A percentile compares a stretch with the other conserved stretches of the same genome.
phyloP scores from a whole-genome alignment of 1,140 invertebrate genomes.

The Drosophila nigrodunni region DNA sequence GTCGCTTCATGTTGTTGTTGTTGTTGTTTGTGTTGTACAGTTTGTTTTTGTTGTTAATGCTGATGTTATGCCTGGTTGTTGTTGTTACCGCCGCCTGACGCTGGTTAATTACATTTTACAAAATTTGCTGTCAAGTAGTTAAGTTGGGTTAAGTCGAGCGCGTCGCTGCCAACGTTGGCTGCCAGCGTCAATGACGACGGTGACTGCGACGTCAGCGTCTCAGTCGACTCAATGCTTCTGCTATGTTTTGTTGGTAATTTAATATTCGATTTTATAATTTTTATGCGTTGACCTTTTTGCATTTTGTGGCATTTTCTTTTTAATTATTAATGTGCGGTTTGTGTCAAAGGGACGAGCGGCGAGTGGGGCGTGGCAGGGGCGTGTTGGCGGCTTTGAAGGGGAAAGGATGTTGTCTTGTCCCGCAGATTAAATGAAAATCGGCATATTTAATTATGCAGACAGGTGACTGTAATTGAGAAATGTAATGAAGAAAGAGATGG shows the following conservation, averaged over 20 bases:
- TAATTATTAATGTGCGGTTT: conserved; percentile 79
- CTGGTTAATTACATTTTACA: conserved; percentile 84
- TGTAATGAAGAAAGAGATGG: conserved; percentile 45
- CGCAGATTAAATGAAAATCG: conserved; percentile 78
- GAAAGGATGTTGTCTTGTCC: conserved; percentile 34
- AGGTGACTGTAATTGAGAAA: conserved; percentile 74
- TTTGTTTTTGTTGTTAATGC: conserved; percentile 54
- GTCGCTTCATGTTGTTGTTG: conserved; percentile 15
- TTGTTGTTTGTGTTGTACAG: conserved; percentile 30
- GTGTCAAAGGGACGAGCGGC: conserved; percentile 19
- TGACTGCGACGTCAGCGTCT: conserved; percentile 3
- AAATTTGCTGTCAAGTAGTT: conserved; percentile 84
- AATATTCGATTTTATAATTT: conserved; percentile 82
- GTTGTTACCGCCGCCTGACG: conserved; percentile 52
- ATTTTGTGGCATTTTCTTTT: conserved; percentile 78
- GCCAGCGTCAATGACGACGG: conserved; percentile 1
- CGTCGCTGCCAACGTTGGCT: conserved; percentile 2
- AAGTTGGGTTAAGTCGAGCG: conserved; percentile 82
- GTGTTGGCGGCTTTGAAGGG: conserved; percentile 4
- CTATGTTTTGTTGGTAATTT: conserved; percentile 67
- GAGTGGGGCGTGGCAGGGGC: conserved; percentile 5
- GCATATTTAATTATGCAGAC: conserved; percentile 79
- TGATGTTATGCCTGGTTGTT: conserved; percentile 51
- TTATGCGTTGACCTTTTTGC: conserved; percentile 79
- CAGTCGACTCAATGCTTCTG: conserved; percentile 11